Percentiles rank a stretch among this genome's conserved stretches.
Conservation (phyloP, 2,797 vertebrate species). For the Pogonophryne albipinna region DNA sequence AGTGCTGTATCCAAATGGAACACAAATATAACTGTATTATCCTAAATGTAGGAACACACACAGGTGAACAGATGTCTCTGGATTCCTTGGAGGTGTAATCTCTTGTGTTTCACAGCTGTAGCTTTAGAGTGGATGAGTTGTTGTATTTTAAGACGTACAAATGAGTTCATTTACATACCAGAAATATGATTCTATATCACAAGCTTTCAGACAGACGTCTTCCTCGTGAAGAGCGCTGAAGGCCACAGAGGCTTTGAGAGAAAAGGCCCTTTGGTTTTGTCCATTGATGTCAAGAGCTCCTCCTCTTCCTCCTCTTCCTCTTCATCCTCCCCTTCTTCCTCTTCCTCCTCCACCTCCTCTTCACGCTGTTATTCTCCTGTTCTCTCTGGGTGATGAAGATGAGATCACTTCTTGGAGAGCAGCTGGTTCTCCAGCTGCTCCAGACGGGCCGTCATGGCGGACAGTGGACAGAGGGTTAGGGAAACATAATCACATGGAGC, state of each 20-base stretch:
- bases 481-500: conserved; percentile 45
- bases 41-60: no score
- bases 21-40: no score
- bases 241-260: conserved; percentile 19
- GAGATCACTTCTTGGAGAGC: conserved; percentile 88
- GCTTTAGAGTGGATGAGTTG: not conserved
- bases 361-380: conserved; percentile 14
- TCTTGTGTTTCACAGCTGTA: not conserved
- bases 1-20: no score
- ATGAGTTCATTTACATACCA: conserved; percentile 23
- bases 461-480: conserved; percentile 88
- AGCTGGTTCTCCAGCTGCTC: conserved; percentile 93
- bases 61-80: not conserved
- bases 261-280: conserved; percentile 34
- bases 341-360: conserved; percentile 10
- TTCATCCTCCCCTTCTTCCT: no score
- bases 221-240: conserved; percentile 1
- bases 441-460: conserved; percentile 89
- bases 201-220: not conserved
- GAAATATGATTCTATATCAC: conserved; percentile 15
- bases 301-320: no score
- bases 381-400: not conserved
- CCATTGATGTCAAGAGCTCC: not conserved
- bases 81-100: not conserved
- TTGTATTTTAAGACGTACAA: not conserved